Base-by-base conservation (phyloP, 2,797 vertebrate genomes). In the Sandelia bainsii region DNA sequence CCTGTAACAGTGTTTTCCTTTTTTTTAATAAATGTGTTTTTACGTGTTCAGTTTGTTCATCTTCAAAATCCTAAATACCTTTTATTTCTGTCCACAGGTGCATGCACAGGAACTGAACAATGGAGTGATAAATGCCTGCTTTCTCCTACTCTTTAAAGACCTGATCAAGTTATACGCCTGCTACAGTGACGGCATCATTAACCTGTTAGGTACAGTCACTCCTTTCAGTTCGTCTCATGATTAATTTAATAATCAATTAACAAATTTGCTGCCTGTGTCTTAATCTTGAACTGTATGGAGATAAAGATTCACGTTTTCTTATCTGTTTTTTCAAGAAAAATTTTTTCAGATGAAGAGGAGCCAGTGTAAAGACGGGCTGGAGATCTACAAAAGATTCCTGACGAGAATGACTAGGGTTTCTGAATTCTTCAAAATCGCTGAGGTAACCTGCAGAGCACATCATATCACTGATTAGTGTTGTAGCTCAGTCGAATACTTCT, bases 281-380 rank as follows among this genome's bases (percentile, higher is more conserved):
- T 40, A 1, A 22, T 44, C 14, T 34, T 57, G 20, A 32, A 25
- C 17, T 63, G 56, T 17, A 37, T 1, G 1, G 6, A 17, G 2
- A 44, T 19, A 13, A 46, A 32, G 2, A 51, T 17, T 65, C 13
- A 58, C 8, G 3, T 44, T 46, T 62, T 19, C 19, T 1, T 0
- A 17, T 10, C 8, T 62, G n/a, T 73, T 50, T 71, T 71, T 16
- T 75, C 13, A 62, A 99, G 98, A 99, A 93, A 99, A 99, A 88
- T 99, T 99, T 90, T 99, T 99, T 95, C 96, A 98, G 93, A 99
- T 99, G 98, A 99, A 99, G 92, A 97, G 97, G 87, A 96, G 97
- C 70, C 98, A 99, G 67, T 99, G 98, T 93, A 99, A 97, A 95
- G 98, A 99, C 22, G 98, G 97, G 22, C 93, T 99, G 88, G 98